A percentile compares a stretch with the other conserved stretches of the same genome.
Conservation (phyloP, 2,797 vertebrate species). For the Parauchenoglanis punctatus region DNA sequence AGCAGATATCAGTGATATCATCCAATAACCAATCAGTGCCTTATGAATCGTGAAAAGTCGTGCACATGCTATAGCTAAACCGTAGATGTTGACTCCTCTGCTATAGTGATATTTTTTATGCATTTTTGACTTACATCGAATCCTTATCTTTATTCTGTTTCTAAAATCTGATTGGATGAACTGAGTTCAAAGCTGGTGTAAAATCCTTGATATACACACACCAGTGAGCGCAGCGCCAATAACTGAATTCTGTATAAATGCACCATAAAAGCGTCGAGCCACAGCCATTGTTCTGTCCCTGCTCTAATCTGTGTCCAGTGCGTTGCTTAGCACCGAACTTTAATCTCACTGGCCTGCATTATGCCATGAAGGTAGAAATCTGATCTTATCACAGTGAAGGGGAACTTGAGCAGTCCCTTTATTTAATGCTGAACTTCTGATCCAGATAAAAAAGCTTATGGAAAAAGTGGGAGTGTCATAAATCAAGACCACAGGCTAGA, state of each 20-base stretch:
- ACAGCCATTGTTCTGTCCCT: neutral
- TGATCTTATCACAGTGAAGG: neutral
- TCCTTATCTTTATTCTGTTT: neutral
- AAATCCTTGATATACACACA: neutral
- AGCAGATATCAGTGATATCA: neutral
- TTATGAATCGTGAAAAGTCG: neutral
- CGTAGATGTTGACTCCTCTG: neutral
- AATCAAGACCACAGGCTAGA: no score
- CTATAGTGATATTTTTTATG: neutral
- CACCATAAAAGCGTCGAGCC: neutral
- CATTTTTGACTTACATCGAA: neutral
- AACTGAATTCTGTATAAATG: neutral
- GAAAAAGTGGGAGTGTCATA: neutral
- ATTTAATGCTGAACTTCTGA: neutral
- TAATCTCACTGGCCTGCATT: no score
- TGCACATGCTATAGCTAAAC: neutral
- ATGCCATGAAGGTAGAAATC: neutral
- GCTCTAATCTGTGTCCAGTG: no score
- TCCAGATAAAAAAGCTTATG: neutral
- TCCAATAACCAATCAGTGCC: neutral
- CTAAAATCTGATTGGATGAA: neutral
- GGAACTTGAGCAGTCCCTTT: no score
- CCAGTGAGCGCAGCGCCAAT: neutral
- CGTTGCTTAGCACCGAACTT: neutral
- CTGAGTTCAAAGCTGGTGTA: neutral